Percentiles rank a stretch among this genome's conserved stretches.
Evolutionary conservation across 2,113 vertebrate species (phyloP).

Genomic region (Mormoops blainvillei): DNA sequence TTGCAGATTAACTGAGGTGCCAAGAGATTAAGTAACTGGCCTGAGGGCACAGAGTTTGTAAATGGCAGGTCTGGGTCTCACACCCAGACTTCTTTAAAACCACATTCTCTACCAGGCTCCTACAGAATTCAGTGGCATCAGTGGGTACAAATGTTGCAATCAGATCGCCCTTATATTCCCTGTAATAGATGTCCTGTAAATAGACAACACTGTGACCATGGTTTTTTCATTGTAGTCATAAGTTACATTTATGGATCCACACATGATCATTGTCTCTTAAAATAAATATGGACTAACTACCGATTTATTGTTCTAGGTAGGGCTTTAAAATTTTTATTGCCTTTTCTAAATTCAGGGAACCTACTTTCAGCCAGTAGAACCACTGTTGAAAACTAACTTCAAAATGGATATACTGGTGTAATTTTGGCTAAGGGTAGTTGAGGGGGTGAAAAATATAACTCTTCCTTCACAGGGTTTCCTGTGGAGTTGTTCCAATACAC

Average conservation of each 20-base stretch:
- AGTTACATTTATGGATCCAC: not conserved
- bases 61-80: not conserved
- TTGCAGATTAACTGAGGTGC: not conserved
- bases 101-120: not conserved
- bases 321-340: not conserved
- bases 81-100: not conserved
- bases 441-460: not conserved
- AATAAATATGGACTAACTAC: not conserved
- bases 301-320: not conserved
- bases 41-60: not conserved
- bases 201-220: not conserved
- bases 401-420: not conserved
- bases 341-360: not conserved
- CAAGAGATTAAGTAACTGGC: not conserved
- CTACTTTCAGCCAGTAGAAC: not conserved
- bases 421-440: not conserved
- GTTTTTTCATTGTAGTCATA: not conserved
- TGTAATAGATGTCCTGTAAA: not conserved
- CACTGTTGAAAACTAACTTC: slow-evolving; percentile 2
- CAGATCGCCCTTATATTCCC: not conserved
- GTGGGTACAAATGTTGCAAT: not conserved
- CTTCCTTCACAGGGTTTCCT: not conserved
- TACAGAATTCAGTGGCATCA: not conserved
- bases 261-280: not conserved
- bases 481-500: not conserved